Base-by-base conservation (phyloP, 2,113 vertebrate species). In the Entosphenus tridentatus region DNA sequence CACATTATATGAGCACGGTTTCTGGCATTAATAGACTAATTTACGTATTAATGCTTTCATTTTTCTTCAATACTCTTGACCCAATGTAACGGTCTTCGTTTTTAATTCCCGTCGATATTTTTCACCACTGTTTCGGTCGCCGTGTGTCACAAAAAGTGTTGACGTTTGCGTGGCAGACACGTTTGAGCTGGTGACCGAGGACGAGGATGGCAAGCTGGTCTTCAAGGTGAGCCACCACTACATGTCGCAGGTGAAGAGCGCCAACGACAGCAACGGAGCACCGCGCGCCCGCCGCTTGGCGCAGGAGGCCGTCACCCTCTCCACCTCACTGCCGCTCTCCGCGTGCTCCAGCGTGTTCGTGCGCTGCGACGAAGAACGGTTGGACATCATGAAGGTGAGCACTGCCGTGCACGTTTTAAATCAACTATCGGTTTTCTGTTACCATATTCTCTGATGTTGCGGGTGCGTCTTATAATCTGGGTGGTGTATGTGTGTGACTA, bases 171-270 rank as follows among this genome's bases (percentile, higher is more conserved):
- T 39, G 39, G 8, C 72, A 98, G 93, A 98, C 78, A 98, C 93
- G 1, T 96, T 96, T 75, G 93, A 98, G 77, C 96, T 98, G 92
- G 93, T 98, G 73, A 87, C 89, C 55, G 93, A 98, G 79, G 93
- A 96, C 8, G 90, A 96, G 55, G 92, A 96, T 0, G 86, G 89
- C n/a, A 98, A 98, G 71, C 77, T 96, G 77, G 85, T 92, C 74
- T 97, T 98, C 74, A 95, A 95, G 80, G 85, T 98, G 14, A 98
- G 90, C 82, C 96, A 98, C 84, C 93, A 98, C 80, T 98, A 98
- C 87, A 90, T 96, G 85, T 96, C 93, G 82, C 93, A 98, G 86
- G 91, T 98, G 71, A 98, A 97, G 78, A 98, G 96, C 2, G 89
- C 91, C 68, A 95, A 82, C 2, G 93, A 98, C 1, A 86, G 88